Evolutionary conservation across 2,888 invertebrate genomes (phyloP).

Genomic region (Tinea pellionella): DNA sequence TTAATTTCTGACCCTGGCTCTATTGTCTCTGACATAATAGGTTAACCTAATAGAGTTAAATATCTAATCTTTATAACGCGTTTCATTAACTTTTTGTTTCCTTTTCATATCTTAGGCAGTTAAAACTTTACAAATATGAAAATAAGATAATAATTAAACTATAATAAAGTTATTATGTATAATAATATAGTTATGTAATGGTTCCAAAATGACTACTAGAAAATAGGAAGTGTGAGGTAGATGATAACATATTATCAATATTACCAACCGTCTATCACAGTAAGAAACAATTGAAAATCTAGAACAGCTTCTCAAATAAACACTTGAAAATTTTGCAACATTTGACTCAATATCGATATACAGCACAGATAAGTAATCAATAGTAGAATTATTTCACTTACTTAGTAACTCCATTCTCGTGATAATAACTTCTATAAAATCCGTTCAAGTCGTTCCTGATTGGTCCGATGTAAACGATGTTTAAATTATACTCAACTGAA

Average conservation of each 20-base stretch:
- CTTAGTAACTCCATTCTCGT: constrained; percentile 57
- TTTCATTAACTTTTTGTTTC: constrained; percentile 13
- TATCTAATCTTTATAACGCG: neutral
- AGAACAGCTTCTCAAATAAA: neutral
- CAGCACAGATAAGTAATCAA: neutral
- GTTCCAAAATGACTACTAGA: neutral
- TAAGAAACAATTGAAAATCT: neutral
- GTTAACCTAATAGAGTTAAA: neutral
- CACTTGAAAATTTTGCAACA: neutral
- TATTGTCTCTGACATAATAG: neutral
- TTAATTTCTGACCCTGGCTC: constrained; percentile 2
- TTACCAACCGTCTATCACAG: neutral
- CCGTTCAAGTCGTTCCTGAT: constrained; percentile 69
- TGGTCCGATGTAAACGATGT: constrained; percentile 63
- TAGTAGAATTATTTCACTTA: constrained; percentile 32
- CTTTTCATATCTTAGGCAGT: constrained; percentile 6
- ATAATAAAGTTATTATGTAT: neutral
- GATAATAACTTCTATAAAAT: constrained; percentile 73
- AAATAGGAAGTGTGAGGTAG: neutral
- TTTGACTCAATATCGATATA: neutral
- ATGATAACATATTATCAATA: neutral
- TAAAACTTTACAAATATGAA: neutral
- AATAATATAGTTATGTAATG: no score
- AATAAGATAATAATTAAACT: neutral
- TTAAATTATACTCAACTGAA: constrained; percentile 49